These are phyloP conservation scores for Eulemur coronatus DNA, from an alignment of 2,797 vertebrate species.

Conservation along the genomic window DNA sequence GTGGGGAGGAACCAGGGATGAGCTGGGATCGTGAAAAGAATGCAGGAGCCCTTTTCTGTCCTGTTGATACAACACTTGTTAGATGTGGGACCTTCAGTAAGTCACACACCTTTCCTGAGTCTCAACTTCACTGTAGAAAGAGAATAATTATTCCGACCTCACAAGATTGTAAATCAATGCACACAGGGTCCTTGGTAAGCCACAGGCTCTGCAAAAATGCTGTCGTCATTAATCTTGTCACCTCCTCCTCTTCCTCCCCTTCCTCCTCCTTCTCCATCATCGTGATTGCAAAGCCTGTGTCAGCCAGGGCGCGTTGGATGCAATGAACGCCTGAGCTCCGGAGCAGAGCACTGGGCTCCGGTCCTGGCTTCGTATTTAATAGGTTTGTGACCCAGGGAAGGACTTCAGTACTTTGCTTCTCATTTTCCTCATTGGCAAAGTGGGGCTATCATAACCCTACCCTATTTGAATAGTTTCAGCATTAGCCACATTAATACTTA, in stretches of 20 bases:
- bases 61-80: not conserved
- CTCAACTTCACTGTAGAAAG: not conserved
- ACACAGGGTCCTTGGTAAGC: rapidly evolving
- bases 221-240: not conserved
- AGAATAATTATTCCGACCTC: too few species aligned
- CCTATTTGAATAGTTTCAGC: not conserved
- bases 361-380: not conserved
- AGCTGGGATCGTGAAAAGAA: not conserved
- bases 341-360: not conserved
- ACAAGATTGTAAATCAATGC: rapidly evolving
- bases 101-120: not conserved
- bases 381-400: not conserved
- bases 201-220: rapidly evolving
- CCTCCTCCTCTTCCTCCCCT: too few species aligned
- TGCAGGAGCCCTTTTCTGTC: not conserved
- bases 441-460: not conserved
- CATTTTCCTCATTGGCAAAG: not conserved
- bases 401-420: not conserved
- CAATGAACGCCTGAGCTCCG: not conserved
- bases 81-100: not conserved
- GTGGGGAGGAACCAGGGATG: not conserved
- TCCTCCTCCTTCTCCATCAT: rapidly evolving
- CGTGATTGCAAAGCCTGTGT: not conserved
- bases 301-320: rapidly evolving
- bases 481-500: rapidly evolving